Conservation (phyloP, 2,113 vertebrate species). For the Psammodynastes pulverulentus region DNA sequence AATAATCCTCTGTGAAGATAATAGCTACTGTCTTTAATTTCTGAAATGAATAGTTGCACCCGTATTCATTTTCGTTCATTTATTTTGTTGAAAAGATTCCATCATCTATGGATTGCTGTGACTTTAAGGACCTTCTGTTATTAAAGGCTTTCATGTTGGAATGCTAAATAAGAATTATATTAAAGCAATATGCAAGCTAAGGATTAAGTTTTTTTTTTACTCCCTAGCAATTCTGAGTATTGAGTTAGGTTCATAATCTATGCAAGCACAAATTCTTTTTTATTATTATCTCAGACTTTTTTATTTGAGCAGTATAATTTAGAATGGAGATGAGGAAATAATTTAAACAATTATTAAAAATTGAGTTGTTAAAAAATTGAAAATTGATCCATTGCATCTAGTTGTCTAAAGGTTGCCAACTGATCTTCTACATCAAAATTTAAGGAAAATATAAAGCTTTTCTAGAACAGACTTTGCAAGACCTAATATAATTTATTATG, state of each 20-base stretch:
- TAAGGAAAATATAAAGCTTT: background rate
- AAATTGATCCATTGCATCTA: background rate
- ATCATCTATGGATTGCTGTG: background rate
- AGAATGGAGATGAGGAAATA: background rate
- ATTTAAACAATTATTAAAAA: background rate
- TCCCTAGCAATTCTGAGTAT: background rate
- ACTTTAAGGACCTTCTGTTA: background rate
- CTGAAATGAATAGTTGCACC: background rate
- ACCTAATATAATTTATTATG: background rate
- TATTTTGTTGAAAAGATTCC: background rate
- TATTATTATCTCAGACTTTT: no score
- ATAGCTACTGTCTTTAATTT: background rate
- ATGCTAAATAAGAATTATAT: background rate
- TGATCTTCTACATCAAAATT: background rate
- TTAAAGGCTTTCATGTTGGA: background rate
- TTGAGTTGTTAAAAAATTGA: background rate
- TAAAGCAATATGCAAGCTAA: background rate
- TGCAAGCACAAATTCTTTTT: background rate
- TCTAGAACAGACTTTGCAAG: background rate
- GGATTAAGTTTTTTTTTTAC: fast-evolving
- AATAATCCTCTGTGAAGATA: background rate
- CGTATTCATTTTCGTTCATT: background rate
- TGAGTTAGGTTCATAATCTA: background rate
- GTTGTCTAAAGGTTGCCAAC: background rate
- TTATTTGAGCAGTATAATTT: background rate